Evolutionary conservation across 2,888 invertebrate species (phyloP), one percentile per base, ranked within the genome.

Genomic region (Heliothis peltigera): DNA sequence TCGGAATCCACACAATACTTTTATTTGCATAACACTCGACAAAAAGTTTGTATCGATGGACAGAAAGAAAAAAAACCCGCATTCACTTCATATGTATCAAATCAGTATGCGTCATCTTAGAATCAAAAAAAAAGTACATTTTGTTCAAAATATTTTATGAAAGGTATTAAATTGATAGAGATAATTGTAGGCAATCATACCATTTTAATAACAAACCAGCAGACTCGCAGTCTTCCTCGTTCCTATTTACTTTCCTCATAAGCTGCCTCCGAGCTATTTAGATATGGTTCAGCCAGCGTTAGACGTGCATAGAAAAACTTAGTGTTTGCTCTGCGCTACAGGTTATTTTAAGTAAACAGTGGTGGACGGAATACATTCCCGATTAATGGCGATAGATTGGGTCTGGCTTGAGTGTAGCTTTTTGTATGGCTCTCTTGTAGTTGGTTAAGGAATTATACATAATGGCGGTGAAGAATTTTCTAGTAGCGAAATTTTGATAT

Each of bases 341-440:
- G 75, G 73, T 81, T 67, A 74, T 71, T 76, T 77, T 64, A 81
- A 84, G 81, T 82, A 85, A 87, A 87, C 83, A 85, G 75, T 80
- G 80, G 77, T 81, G 74, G 81, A 81, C 81, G 80, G 83, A 84
- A 82, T 77, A 83, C 87, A 90, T 89, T 90, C 86, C 82, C 82
- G 91, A 91, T 91, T 90, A 91, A 91, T 91, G 84, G 90, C 83
- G 68, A 83, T 80, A 89, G 91, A 91, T 91, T 90, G 88, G 84
- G 76, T 82, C 77, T 77, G 78, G 71, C 75, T 64, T 43, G 74
- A 79, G 70, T 75, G 80, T 60, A 69, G 81, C 79, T 85, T 86
- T 87, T 85, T 87, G 81, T 80, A 67, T 65, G 57, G 63, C 60
- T 69, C 57, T 60, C 75, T 76, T 60, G 60, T 69, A 64, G 62